Evolutionary conservation across 2,113 vertebrate genomes (phyloP).

Genomic region (Percopsis transmontana): DNA sequence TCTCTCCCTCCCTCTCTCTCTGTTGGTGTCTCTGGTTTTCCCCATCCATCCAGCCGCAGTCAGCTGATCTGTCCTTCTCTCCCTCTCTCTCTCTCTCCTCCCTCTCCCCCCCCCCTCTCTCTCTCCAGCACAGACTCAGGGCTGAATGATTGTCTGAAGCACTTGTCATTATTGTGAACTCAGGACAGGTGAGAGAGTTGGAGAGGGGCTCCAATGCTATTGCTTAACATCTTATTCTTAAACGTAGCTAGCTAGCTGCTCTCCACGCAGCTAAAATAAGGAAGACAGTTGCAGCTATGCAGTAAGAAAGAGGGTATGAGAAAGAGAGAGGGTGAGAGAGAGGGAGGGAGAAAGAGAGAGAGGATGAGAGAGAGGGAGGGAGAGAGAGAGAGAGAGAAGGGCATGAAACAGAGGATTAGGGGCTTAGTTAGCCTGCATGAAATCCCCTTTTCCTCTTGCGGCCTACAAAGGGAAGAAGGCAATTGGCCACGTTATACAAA

Average conservation of each 20-base stretch:
- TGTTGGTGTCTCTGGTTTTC: too few species aligned
- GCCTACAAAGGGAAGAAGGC: conserved; percentile 70
- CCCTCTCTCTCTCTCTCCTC: conserved; percentile 13
- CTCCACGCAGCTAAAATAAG: conserved; percentile 8
- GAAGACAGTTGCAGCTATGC: conserved; percentile 11
- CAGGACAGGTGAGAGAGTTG: conserved; percentile 33
- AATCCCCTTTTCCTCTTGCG: conserved; percentile 73
- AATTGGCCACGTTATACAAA: conserved; percentile 67
- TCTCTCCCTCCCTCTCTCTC: conserved; percentile 2
- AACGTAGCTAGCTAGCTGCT: neutral
- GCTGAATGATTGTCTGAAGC: conserved; percentile 55
- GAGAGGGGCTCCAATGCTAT: neutral
- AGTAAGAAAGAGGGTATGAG: neutral
- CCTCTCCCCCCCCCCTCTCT: conserved; percentile 7
- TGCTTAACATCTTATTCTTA: conserved; percentile 23
- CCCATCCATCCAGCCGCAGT: too few species aligned
- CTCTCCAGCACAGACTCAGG: conserved; percentile 37
- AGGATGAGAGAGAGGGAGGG: conserved; percentile 20
- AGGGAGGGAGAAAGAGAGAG: conserved; percentile 17
- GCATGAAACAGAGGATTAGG: conserved; percentile 73
- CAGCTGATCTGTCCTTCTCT: conserved; percentile 8
- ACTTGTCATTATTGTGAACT: conserved; percentile 39
- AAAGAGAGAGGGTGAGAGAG: neutral
- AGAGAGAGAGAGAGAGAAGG: conserved; percentile 33
- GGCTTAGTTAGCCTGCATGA: conserved; percentile 76